phyloP scores from a whole-genome alignment of 1,140 invertebrate genomes.

The Hirudo medicinalis region DNA sequence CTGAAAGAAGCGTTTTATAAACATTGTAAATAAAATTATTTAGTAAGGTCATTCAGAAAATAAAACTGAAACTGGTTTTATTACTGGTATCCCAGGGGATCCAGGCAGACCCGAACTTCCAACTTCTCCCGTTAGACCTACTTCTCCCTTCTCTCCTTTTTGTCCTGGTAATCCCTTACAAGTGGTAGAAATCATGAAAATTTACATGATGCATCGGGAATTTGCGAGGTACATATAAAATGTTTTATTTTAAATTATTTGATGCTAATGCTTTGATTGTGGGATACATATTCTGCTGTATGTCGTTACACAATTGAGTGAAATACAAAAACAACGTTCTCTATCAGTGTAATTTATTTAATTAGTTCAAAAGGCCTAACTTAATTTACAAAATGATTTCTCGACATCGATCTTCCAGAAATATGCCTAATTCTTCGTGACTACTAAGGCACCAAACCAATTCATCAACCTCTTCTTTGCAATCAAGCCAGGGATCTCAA shows the following conservation, averaged over 20 bases:
- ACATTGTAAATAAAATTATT: constrained; percentile 7
- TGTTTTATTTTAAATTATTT: not conserved
- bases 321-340: too few relatives aligned
- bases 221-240: too few relatives aligned
- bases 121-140: not conserved
- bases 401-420: too few relatives aligned
- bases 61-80: not conserved
- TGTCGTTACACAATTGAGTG: too few relatives aligned
- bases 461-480: too few relatives aligned
- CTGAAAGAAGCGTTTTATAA: not conserved
- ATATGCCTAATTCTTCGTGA: too few relatives aligned
- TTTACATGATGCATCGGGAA: not conserved
- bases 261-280: not conserved
- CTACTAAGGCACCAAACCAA: too few relatives aligned
- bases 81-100: constrained; percentile 19
- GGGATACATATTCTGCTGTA: too few relatives aligned
- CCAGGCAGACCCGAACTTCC: not conserved
- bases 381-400: too few relatives aligned
- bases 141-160: constrained; percentile 4
- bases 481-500: too few relatives aligned
- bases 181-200: not conserved
- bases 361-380: too few relatives aligned
- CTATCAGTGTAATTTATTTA: too few relatives aligned
- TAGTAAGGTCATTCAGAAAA: not conserved
- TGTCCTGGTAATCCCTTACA: constrained; percentile 9